These are phyloP conservation scores for Heliopora coerulea DNA, from an alignment of 92 coral and sea anemone genomes.

Conservation along the genomic window DNA sequence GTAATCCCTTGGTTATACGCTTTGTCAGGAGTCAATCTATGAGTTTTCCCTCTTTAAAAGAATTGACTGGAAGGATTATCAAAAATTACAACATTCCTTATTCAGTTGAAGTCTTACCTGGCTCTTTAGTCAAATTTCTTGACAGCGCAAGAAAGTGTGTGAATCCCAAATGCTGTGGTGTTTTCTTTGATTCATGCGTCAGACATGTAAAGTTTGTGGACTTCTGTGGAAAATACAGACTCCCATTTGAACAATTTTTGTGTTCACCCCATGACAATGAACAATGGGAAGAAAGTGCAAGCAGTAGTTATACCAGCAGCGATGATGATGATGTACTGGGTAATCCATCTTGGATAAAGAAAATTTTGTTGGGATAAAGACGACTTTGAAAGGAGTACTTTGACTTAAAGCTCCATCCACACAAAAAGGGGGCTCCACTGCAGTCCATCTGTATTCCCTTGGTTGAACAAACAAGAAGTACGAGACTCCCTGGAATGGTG, in stretches of 20 bases:
- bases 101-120: conserved; percentile 65
- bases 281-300: conserved; percentile 69
- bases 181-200: conserved; percentile 87
- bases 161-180: conserved; percentile 90
- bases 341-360: conserved; percentile 35
- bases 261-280: conserved; percentile 95
- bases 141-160: conserved; percentile 91
- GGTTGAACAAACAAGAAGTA: too few relatives aligned
- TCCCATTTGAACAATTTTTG: conserved; percentile 93
- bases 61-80: conserved; percentile 77
- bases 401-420: too few relatives aligned
- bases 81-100: conserved; percentile 72
- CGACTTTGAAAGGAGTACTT: background rate
- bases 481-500: too few relatives aligned
- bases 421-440: too few relatives aligned
- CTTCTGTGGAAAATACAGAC: conserved; percentile 94
- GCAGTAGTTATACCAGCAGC: conserved; percentile 64
- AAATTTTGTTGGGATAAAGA: conserved; percentile 29
- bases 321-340: conserved; percentile 28
- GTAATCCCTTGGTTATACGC: conserved; percentile 90
- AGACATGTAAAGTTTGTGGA: conserved; percentile 93
- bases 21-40: conserved; percentile 78
- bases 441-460: too few relatives aligned
- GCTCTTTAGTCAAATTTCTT: conserved; percentile 66
- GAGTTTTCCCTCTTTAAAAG: conserved; percentile 78